Evolutionary conservation across 2,888 invertebrate species (phyloP).

Genomic region (Phengaris arion): DNA sequence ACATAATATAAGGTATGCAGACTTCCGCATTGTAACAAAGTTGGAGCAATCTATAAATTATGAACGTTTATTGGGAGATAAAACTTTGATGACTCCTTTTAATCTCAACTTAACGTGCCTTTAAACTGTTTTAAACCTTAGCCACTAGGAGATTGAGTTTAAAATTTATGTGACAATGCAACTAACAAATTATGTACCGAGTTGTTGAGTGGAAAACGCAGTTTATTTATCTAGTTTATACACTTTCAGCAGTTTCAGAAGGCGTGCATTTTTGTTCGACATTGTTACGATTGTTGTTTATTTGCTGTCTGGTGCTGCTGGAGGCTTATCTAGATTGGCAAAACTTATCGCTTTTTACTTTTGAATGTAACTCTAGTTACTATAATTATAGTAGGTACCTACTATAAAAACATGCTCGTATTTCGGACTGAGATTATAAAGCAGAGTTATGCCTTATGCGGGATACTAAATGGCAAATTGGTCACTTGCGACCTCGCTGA

Average conservation of each 20-base stretch:
- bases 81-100: slow-evolving; percentile 25
- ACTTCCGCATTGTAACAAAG: slow-evolving; percentile 14
- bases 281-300: background rate
- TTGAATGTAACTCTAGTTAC: too few relatives aligned
- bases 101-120: background rate
- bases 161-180: slow-evolving; percentile 9
- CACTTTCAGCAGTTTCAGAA: slow-evolving; percentile 1
- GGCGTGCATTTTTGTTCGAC: slow-evolving; percentile 10
- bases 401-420: too few relatives aligned
- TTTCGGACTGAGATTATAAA: too few relatives aligned
- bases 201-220: slow-evolving; percentile 18
- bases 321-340: background rate
- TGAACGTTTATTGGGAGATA: slow-evolving; percentile 26
- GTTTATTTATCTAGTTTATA: slow-evolving; percentile 17
- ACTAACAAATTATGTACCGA: slow-evolving; percentile 14
- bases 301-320: background rate
- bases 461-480: too few relatives aligned
- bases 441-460: too few relatives aligned
- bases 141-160: slow-evolving; percentile 6
- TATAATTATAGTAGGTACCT: too few relatives aligned
- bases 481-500: too few relatives aligned
- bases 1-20: background rate
- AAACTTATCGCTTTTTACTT: too few relatives aligned
- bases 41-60: slow-evolving; percentile 24
- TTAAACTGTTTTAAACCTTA: slow-evolving; percentile 4